These are phyloP conservation scores for Cabera pusaria DNA, from an alignment of 2,888 invertebrate species.

Conservation along the genomic window DNA sequence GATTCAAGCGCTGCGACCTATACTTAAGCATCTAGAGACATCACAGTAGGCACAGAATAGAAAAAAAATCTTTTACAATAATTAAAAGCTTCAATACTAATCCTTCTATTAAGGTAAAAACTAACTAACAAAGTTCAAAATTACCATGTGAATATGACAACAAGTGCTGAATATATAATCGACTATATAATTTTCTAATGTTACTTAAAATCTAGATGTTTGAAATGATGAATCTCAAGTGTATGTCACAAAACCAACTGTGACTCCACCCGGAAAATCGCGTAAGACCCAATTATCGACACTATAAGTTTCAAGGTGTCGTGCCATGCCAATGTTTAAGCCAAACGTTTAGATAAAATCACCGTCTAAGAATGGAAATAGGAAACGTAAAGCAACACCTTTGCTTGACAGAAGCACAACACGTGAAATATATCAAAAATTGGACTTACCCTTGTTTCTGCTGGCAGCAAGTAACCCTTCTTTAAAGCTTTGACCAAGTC, in stretches of 20 bases:
- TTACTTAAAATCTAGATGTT: slow-evolving; percentile 20
- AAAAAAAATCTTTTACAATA: slow-evolving; percentile 24
- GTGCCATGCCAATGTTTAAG: slow-evolving; percentile 80
- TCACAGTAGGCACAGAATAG: slow-evolving; percentile 44
- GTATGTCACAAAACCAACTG: slow-evolving; percentile 59
- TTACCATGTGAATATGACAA: slow-evolving; percentile 41
- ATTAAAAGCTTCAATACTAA: slow-evolving; percentile 15
- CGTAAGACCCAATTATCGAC: slow-evolving; percentile 53
- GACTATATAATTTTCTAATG: slow-evolving; percentile 37
- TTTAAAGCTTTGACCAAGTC: slow-evolving; percentile 94
- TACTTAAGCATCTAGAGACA: slow-evolving; percentile 71
- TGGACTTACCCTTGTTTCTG: slow-evolving; percentile 95
- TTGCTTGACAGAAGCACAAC: slow-evolving; percentile 72
- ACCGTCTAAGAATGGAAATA: slow-evolving; percentile 72
- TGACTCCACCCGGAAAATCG: slow-evolving; percentile 50
- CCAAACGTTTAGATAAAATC: slow-evolving; percentile 74
- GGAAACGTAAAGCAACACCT: slow-evolving; percentile 79
- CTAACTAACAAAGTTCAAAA: slow-evolving; percentile 43
- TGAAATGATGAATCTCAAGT: slow-evolving; percentile 37
- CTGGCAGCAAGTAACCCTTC: slow-evolving; percentile 94
- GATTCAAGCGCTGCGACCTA: slow-evolving; percentile 56
- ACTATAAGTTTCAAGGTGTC: slow-evolving; percentile 64
- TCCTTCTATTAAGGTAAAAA: slow-evolving; percentile 28
- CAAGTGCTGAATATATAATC: slow-evolving; percentile 46
- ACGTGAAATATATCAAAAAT: slow-evolving; percentile 43